Evolutionary conservation across 1,140 invertebrate genomes (phyloP).

Genomic region (Plutomurus gul): DNA sequence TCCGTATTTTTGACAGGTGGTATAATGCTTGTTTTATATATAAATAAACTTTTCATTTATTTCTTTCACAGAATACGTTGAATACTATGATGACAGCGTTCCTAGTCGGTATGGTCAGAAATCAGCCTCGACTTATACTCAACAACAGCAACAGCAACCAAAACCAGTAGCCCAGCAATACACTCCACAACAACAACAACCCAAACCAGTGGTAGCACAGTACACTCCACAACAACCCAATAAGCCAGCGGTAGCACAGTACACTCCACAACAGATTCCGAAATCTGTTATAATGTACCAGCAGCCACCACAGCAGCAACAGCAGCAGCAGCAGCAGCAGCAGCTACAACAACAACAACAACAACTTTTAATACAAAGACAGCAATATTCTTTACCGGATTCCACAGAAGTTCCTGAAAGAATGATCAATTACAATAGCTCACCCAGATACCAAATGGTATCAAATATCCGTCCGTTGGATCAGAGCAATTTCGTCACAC

Average conservation of each 20-base stretch:
- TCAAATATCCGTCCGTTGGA: constrained; percentile 8
- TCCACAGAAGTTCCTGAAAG: constrained; percentile 18
- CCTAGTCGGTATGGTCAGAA: constrained; percentile 31
- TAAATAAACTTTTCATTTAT: neutral
- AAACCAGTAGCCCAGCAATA: too few species aligned
- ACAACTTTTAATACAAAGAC: neutral
- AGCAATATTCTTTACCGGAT: neutral
- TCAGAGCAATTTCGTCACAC: constrained; percentile 37
- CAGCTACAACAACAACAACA: neutral
- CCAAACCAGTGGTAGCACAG: neutral
- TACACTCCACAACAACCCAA: neutral
- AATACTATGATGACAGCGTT: constrained; percentile 27
- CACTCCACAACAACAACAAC: too few species aligned
- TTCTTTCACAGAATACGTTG: constrained; percentile 19
- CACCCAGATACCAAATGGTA: neutral
- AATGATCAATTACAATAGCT: neutral
- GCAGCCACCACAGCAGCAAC: neutral
- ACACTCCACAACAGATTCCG: neutral
- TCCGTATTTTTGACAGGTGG: too few species aligned
- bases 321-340: neutral
- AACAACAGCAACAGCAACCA: neutral
- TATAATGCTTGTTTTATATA: too few species aligned
- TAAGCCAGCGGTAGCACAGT: neutral
- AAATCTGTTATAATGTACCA: neutral
- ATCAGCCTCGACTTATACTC: constrained; percentile 14